Percentiles rank a stretch among this genome's conserved stretches.
Conservation (phyloP, 2,113 vertebrate genomes). For the Festucalex cinctus region DNA sequence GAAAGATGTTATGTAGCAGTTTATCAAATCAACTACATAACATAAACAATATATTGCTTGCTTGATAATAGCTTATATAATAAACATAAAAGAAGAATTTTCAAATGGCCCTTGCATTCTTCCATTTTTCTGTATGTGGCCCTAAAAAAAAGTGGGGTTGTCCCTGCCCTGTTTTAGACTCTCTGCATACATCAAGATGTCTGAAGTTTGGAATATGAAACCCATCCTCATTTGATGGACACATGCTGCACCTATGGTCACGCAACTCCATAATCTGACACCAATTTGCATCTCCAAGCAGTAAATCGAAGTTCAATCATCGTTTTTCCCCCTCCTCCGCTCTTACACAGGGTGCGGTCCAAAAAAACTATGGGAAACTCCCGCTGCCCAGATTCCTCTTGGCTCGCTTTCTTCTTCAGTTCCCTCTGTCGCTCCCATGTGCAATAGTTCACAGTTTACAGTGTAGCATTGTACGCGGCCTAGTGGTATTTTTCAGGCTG, state of each 20-base stretch:
- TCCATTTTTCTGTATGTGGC: too few species aligned
- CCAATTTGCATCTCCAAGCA: slow-evolving; percentile 14
- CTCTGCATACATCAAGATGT: background rate
- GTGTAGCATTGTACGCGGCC: slow-evolving; percentile 40
- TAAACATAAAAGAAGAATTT: too few species aligned
- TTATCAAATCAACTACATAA: too few species aligned
- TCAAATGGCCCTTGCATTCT: too few species aligned
- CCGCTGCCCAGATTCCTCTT: slow-evolving; percentile 36
- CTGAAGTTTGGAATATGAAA: background rate
- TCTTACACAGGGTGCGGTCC: slow-evolving; percentile 46
- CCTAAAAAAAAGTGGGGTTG: too few species aligned
- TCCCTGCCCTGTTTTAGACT: too few species aligned
- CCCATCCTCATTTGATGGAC: background rate
- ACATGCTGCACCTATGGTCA: background rate
- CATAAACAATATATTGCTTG: too few species aligned
- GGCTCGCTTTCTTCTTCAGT: slow-evolving; percentile 41
- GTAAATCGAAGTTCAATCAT: slow-evolving; percentile 21
- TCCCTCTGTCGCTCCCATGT: slow-evolving; percentile 34
- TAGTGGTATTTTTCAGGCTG: slow-evolving; percentile 40
- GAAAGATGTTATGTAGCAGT: too few species aligned
- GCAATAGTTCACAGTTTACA: slow-evolving; percentile 38
- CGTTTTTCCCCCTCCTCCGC: slow-evolving; percentile 11
- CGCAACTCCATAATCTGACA: background rate
- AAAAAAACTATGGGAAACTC: slow-evolving; percentile 32
- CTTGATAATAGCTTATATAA: too few species aligned